Conservation (phyloP, 1,140 invertebrate genomes). For the Drosophila mojavensis region DNA sequence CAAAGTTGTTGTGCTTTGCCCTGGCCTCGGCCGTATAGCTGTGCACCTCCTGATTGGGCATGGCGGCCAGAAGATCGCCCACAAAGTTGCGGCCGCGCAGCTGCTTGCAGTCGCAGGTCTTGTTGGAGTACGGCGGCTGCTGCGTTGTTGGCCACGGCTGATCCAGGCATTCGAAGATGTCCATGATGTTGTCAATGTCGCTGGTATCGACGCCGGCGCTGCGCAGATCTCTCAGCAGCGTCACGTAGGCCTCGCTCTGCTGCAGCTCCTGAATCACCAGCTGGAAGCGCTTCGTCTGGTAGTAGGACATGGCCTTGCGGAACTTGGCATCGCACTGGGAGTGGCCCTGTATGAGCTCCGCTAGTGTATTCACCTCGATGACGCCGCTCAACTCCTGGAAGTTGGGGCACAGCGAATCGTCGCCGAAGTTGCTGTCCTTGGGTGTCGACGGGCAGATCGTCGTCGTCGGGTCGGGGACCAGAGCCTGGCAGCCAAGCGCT, state of each 20-base stretch:
- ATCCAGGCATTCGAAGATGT: constrained; percentile 56
- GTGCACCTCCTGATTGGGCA: constrained; percentile 49
- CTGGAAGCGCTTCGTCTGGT: constrained; percentile 48
- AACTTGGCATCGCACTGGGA: constrained; percentile 64
- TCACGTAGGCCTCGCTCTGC: constrained; percentile 38
- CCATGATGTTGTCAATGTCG: constrained; percentile 49
- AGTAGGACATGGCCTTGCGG: constrained; percentile 57
- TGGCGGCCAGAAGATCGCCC: constrained; percentile 44
- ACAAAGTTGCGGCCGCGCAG: constrained; percentile 52
- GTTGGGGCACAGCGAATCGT: constrained; percentile 16
- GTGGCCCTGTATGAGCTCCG: constrained; percentile 50
- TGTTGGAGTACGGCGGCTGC: constrained; percentile 13
- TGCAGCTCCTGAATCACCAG: constrained; percentile 42
- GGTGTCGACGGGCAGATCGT: constrained; percentile 13
- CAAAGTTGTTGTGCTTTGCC: constrained; percentile 38
- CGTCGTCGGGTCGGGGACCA: background rate
- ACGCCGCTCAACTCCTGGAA: constrained; percentile 58
- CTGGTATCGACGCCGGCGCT: constrained; percentile 35
- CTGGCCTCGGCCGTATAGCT: constrained; percentile 12
- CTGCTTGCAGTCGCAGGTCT: constrained; percentile 44
- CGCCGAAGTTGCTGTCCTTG: background rate
- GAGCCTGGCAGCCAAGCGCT: constrained; percentile 13
- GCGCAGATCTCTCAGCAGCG: constrained; percentile 34
- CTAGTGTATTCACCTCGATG: constrained; percentile 41
- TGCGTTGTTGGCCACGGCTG: constrained; percentile 30